Base-by-base conservation (phyloP, 2,888 invertebrate genomes). In the Pyrrhia umbra region DNA sequence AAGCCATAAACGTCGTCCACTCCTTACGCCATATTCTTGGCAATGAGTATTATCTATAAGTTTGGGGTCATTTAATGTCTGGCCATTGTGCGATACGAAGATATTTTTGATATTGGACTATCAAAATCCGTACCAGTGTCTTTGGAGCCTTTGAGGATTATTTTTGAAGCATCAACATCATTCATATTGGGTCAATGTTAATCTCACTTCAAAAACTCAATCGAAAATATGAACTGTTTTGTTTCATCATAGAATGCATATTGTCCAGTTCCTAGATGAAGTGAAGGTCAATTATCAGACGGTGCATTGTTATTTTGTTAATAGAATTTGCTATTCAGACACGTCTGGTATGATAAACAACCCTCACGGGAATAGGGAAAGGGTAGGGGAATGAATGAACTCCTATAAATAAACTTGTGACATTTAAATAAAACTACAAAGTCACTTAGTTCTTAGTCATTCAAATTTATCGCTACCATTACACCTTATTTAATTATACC, bases 1-100 rank as follows among this genome's bases (percentile, higher is more conserved):
- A 80, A 70, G 71, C 80, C 82, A 77, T 86, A 86, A 84, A 83
- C 74, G 68, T 51, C 69, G 81, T 79, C 82, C 81, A 83, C 82
- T 86, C 82, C 80, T 80, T 72, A 69, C 58, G 67, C 45, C 68
- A 56, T 72, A 61, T 68, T 74, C 63, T 75, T 63, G 60, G 37
- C 64, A 39, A 56, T 55, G 40, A 54, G 30, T 59, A 34, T 46
- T 47, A 51, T 68, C 62, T 65, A 46, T 63, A 64, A 56, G 55
- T 67, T 59, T 56, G 23, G 45, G 51, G 55, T 66, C 15, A 30
- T 64, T 71, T 47, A 27, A 73, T 66, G 65, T 43, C 42, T 50
- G 49, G 20, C 39, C 43, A 77, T 77, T 77, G 60, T 56, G 40
- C 9, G 25, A 52, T 20, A 39, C 15, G 18, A 40, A 16, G 15